A percentile compares a stretch with the other conserved stretches of the same genome.
Conservation (phyloP, 2,113 vertebrate species). For the Dromas ardeola region DNA sequence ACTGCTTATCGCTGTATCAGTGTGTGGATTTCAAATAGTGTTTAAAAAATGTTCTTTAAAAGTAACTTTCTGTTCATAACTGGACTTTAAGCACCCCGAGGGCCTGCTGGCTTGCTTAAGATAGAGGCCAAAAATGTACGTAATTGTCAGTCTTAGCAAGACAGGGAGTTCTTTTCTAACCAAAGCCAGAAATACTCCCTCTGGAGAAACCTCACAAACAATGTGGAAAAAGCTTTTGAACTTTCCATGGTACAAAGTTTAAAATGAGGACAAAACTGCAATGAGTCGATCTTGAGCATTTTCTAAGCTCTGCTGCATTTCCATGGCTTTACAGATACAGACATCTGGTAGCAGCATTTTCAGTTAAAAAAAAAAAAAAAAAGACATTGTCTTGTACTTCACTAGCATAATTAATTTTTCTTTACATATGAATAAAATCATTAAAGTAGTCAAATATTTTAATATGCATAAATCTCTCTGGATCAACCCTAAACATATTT, state of each 20-base stretch:
- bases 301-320: neutral
- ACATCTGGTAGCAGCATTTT: conserved; percentile 5
- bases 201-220: conserved; percentile 51
- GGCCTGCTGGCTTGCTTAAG: conserved; percentile 19
- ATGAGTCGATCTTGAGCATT: neutral
- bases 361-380: neutral
- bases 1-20: neutral
- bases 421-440: neutral
- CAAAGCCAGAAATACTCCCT: conserved; percentile 48
- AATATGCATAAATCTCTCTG: neutral
- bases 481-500: neutral
- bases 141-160: conserved; percentile 38
- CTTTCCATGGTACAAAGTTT: conserved; percentile 45
- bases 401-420: neutral
- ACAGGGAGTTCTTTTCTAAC: conserved; percentile 31
- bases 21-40: neutral
- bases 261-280: conserved; percentile 48
- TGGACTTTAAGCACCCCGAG: neutral
- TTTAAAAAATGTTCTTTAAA: neutral
- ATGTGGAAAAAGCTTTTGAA: conserved; percentile 42
- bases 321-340: neutral
- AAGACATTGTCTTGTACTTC: neutral
- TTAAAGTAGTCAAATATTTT: neutral
- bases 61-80: neutral
- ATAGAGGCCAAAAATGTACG: conserved; percentile 3